Evolutionary conservation across 2,797 vertebrate genomes (phyloP).

Genomic region (Onychomys leucogaster): DNA sequence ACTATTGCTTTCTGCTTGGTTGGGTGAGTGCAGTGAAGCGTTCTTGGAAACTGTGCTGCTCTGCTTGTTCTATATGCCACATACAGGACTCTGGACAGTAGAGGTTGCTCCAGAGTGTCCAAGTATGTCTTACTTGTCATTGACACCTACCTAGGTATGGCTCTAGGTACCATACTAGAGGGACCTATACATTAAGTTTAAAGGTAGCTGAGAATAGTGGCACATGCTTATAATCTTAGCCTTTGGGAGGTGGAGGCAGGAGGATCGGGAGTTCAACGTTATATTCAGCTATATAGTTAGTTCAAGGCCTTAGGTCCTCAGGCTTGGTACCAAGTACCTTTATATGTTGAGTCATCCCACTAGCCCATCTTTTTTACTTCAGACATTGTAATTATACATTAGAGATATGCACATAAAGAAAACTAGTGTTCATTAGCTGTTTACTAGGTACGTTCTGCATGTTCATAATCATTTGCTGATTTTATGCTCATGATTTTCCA

Average conservation of each 20-base stretch:
- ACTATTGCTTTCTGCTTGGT: conserved; percentile 65
- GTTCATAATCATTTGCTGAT: background rate
- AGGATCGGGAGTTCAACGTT: background rate
- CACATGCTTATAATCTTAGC: background rate
- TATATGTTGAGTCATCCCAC: background rate
- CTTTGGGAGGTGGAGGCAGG: background rate
- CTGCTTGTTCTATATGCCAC: conserved; percentile 34
- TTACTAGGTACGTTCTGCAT: background rate
- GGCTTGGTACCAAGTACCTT: background rate
- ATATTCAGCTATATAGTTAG: background rate
- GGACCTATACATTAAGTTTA: conserved; percentile 43
- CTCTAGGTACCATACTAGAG: background rate
- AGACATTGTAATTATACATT: background rate
- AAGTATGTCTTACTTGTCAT: background rate
- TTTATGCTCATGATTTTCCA: background rate
- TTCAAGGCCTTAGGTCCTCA: background rate
- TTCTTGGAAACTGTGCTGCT: conserved; percentile 42
- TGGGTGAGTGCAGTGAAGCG: conserved; percentile 31
- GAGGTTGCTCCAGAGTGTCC: background rate
- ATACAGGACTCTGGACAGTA: background rate
- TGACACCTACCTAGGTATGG: background rate
- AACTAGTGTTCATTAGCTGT: background rate
- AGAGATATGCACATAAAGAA: background rate
- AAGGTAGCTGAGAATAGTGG: background rate
- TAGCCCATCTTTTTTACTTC: background rate